A percentile compares a stretch with the other conserved stretches of the same genome.
Evolutionary conservation across 2,888 invertebrate species (phyloP).

Genomic region (Schizaphis graminum): DNA sequence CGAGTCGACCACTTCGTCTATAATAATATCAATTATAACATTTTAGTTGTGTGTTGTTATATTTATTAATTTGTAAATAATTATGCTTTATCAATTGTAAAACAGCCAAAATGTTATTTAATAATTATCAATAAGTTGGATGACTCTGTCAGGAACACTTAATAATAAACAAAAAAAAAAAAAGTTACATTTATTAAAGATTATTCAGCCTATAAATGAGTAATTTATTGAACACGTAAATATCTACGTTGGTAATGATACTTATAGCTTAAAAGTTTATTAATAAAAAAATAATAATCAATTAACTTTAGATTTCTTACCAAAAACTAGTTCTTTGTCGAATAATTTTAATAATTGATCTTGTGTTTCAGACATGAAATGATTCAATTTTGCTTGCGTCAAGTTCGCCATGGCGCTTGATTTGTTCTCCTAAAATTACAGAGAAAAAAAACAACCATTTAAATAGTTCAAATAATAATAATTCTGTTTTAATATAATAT

Average conservation of each 20-base stretch:
- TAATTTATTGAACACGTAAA: background rate
- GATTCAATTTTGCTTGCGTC: background rate
- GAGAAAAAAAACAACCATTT: background rate
- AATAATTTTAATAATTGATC: slow-evolving; percentile 11
- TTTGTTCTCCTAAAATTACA: background rate
- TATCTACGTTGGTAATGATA: background rate
- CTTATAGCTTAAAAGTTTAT: background rate
- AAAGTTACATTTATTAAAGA: background rate
- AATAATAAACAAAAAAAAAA: too few species aligned
- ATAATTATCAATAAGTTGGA: too few species aligned
- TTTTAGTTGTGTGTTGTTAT: background rate
- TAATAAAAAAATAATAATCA: background rate
- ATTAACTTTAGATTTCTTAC: background rate
- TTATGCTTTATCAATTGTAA: too few species aligned
- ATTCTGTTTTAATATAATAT: background rate
- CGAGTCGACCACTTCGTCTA: slow-evolving; percentile 67
- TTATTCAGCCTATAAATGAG: background rate
- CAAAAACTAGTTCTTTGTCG: slow-evolving; percentile 19
- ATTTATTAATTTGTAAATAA: too few species aligned
- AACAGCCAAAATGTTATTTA: too few species aligned
- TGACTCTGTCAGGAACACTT: too few species aligned
- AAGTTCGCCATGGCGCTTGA: background rate
- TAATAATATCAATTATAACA: slow-evolving; percentile 11
- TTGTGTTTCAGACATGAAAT: slow-evolving; percentile 10
- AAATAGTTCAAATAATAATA: background rate